A percentile compares a stretch with the other conserved stretches of the same genome.
phyloP scores from a whole-genome alignment of 2,888 invertebrate species.

The Papilio protenor region DNA sequence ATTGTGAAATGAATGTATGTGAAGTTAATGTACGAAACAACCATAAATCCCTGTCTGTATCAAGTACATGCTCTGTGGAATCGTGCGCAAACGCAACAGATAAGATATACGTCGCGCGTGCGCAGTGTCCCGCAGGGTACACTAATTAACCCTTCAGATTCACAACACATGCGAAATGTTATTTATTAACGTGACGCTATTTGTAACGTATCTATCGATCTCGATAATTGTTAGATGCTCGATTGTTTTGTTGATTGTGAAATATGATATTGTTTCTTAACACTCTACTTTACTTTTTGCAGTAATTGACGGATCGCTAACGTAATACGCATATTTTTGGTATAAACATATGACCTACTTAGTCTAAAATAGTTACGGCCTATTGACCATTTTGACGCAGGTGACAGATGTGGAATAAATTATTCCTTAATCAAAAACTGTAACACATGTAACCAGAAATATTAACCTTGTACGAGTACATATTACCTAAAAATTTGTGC shows the following conservation, averaged over 20 bases:
- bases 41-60: slow-evolving; percentile 57
- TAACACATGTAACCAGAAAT: background rate
- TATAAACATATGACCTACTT: too few species aligned
- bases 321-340: too few species aligned
- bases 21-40: slow-evolving; percentile 8
- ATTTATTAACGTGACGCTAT: slow-evolving; percentile 62
- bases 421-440: background rate
- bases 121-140: slow-evolving; percentile 70
- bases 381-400: too few species aligned
- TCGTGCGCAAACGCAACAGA: slow-evolving; percentile 62
- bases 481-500: background rate
- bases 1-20: slow-evolving; percentile 34
- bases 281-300: too few species aligned
- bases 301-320: too few species aligned
- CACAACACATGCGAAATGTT: slow-evolving; percentile 66
- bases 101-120: slow-evolving; percentile 71
- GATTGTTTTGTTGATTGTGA: slow-evolving; percentile 6
- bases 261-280: background rate
- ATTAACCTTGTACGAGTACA: background rate
- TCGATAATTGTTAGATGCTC: slow-evolving; percentile 2
- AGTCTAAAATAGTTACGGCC: too few species aligned
- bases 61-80: slow-evolving; percentile 57
- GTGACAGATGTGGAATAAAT: too few species aligned
- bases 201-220: slow-evolving; percentile 45
- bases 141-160: slow-evolving; percentile 82